Percentiles rank a stretch among this genome's conserved stretches.
Conservation (phyloP, 2,797 vertebrate genomes). For the Buceros bicornis region DNA sequence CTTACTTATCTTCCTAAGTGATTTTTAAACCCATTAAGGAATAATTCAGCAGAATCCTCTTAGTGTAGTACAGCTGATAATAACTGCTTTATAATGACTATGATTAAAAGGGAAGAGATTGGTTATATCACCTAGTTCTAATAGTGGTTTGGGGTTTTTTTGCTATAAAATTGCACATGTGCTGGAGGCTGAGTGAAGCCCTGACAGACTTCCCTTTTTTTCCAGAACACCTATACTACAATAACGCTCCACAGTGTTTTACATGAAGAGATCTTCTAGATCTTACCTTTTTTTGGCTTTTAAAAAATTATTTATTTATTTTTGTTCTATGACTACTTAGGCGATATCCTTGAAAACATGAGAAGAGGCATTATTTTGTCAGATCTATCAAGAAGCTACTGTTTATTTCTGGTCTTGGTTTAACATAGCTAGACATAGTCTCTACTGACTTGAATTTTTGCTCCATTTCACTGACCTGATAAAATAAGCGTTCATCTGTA, state of each 20-base stretch:
- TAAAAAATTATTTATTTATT: neutral
- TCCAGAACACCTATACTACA: neutral
- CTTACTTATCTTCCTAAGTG: neutral
- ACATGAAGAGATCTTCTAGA: neutral
- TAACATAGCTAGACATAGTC: neutral
- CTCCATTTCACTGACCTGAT: neutral
- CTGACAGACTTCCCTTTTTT: neutral
- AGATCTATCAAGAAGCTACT: neutral
- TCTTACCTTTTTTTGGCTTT: neutral
- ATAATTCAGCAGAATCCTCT: constrained; percentile 35
- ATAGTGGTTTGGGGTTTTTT: neutral
- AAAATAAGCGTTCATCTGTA: neutral
- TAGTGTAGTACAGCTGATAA: neutral
- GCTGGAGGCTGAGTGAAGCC: neutral
- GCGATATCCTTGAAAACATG: neutral
- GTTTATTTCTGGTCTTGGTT: neutral
- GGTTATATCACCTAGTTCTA: neutral
- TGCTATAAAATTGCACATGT: neutral
- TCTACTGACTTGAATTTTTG: neutral
- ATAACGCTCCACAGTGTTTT: neutral
- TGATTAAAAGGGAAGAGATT: neutral
- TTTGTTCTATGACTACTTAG: neutral
- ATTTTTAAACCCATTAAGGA: constrained; percentile 36
- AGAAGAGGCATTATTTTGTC: neutral
- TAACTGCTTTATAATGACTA: neutral